phyloP scores from a whole-genome alignment of 2,888 invertebrate genomes.

The Hololepta plana region DNA sequence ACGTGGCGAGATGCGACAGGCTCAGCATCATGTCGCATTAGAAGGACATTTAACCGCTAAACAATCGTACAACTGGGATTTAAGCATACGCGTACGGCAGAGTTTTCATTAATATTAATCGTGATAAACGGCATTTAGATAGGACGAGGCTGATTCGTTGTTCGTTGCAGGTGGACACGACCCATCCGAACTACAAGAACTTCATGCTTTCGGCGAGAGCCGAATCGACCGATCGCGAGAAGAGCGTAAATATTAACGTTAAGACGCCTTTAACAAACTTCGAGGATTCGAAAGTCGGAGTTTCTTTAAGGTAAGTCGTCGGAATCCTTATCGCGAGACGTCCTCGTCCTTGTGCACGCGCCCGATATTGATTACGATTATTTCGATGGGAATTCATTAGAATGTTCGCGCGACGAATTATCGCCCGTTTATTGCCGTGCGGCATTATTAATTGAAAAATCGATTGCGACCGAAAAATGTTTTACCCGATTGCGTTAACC shows the following conservation, averaged over 20 bases:
- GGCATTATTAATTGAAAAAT: conserved; percentile 13
- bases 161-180: conserved; percentile 20
- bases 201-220: conserved; percentile 18
- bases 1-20: conserved; percentile 20
- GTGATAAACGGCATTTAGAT: conserved; percentile 1
- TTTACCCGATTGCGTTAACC: conserved; percentile 11
- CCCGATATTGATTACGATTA: conserved; percentile 11
- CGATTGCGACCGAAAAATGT: conserved; percentile 10
- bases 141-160: conserved; percentile 4
- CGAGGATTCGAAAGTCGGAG: conserved; percentile 20
- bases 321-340: conserved; percentile 1
- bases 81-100: conserved; percentile 22
- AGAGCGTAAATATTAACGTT: conserved; percentile 17
- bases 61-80: conserved; percentile 26
- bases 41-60: conserved; percentile 22
- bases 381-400: conserved; percentile 11
- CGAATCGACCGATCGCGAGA: conserved; percentile 13
- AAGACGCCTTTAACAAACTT: conserved; percentile 22
- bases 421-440: conserved; percentile 6
- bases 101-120: no score
- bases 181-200: conserved; percentile 17
- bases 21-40: conserved; percentile 27
- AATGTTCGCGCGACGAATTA: conserved; percentile 6
- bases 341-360: conserved; percentile 4
- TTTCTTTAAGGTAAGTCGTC: conserved; percentile 13